Percentiles rank a stretch among this genome's conserved stretches.
Evolutionary conservation across 2,113 vertebrate species (phyloP).

Genomic region (Tragelaphus buxtoni): DNA sequence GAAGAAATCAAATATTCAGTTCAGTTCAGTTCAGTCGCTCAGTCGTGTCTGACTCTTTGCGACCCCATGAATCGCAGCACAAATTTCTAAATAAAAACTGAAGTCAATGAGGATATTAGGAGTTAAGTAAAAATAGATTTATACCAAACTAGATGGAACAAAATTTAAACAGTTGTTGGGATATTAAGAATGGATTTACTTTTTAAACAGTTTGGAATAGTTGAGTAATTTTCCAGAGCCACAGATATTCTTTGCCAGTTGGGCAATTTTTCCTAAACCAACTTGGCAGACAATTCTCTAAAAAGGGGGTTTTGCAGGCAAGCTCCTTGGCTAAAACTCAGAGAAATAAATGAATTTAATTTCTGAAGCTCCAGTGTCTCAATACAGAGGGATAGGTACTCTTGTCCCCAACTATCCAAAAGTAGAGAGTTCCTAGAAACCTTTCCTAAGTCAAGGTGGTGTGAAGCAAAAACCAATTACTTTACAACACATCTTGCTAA

Average conservation of each 20-base stretch:
- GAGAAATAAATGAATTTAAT: background rate
- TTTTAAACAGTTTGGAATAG: conserved; percentile 45
- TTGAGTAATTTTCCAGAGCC: conserved; percentile 52
- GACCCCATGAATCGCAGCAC: background rate
- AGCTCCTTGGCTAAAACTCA: background rate
- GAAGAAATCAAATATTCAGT: background rate
- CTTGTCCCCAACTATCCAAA: background rate
- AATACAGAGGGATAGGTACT: background rate
- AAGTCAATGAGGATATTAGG: background rate
- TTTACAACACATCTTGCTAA: background rate
- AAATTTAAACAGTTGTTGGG: conserved; percentile 12
- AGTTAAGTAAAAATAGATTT: conserved; percentile 51
- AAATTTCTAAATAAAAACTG: background rate
- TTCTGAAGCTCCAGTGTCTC: background rate
- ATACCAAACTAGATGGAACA: conserved; percentile 10
- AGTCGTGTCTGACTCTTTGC: too few relatives aligned
- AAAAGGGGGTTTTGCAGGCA: conserved; percentile 5
- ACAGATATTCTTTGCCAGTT: conserved; percentile 1
- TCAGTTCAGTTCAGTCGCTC: too few relatives aligned
- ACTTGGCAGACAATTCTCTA: conserved; percentile 16
- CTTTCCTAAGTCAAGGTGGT: background rate
- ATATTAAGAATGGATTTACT: conserved; percentile 44
- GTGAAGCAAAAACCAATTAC: background rate
- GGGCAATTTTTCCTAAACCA: conserved; percentile 42
- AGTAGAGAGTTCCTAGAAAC: background rate